Conservation (phyloP, 2,888 invertebrate species). For the Ormyrus nitidulus region DNA sequence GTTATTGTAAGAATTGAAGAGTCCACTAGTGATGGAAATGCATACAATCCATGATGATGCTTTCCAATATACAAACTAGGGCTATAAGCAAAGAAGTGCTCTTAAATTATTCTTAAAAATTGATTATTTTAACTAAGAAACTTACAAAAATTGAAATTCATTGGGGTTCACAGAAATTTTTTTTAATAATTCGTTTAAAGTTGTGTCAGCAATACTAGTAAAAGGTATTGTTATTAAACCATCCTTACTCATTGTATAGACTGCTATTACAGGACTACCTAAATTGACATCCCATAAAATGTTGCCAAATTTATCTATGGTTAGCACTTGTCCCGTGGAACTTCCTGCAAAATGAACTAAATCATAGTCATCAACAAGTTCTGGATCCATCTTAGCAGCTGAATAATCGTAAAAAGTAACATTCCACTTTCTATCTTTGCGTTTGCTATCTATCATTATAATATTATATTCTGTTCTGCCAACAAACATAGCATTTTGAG, state of each 20-base stretch:
- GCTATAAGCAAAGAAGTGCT: slow-evolving; percentile 77
- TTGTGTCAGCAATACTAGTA: slow-evolving; percentile 91
- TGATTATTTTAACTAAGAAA: slow-evolving; percentile 54
- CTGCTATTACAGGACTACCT: slow-evolving; percentile 92
- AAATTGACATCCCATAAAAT: slow-evolving; percentile 92
- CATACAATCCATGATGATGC: slow-evolving; percentile 90
- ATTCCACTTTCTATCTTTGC: slow-evolving; percentile 90
- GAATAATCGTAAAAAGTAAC: slow-evolving; percentile 98
- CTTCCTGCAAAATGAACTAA: slow-evolving; percentile 93
- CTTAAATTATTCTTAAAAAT: background rate
- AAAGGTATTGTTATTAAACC: slow-evolving; percentile 91
- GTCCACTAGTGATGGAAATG: slow-evolving; percentile 93
- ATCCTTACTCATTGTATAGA: slow-evolving; percentile 86
- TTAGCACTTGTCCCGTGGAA: slow-evolving; percentile 90
- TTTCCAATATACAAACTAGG: slow-evolving; percentile 96
- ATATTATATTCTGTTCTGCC: slow-evolving; percentile 95
- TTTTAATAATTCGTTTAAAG: slow-evolving; percentile 81
- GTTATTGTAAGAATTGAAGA: slow-evolving; percentile 90
- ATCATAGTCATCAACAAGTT: slow-evolving; percentile 88
- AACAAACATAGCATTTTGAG: slow-evolving; percentile 84
- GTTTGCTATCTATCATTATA: slow-evolving; percentile 92
- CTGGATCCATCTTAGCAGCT: slow-evolving; percentile 86
- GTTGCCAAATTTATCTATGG: slow-evolving; percentile 89
- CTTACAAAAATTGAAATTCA: slow-evolving; percentile 78
- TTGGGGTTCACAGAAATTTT: slow-evolving; percentile 74